Evolutionary conservation across 2,888 invertebrate genomes (phyloP).

Genomic region (Anodontia alba): DNA sequence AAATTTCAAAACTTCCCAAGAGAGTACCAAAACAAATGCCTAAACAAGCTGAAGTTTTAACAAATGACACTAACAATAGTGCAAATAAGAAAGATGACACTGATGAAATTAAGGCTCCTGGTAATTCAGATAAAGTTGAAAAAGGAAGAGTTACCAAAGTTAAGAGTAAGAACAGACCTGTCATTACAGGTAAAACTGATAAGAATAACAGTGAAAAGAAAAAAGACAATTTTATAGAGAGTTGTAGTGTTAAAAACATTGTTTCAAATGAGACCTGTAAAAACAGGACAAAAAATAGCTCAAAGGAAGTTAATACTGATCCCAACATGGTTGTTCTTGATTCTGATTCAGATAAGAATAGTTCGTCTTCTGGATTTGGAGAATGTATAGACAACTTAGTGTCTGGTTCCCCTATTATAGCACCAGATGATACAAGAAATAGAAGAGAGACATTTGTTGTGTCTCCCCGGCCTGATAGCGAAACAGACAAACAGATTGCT

Average conservation of each 20-base stretch:
- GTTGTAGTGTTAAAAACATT: background rate
- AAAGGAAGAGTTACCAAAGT: background rate
- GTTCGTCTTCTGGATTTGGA: slow-evolving; percentile 40
- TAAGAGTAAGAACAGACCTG: background rate
- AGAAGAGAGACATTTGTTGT: background rate
- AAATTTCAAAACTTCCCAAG: slow-evolving; percentile 33
- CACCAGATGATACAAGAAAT: background rate
- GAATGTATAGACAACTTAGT: slow-evolving; percentile 36
- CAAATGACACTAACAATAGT: background rate
- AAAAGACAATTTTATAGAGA: background rate
- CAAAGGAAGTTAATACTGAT: background rate
- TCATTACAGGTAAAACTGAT: background rate
- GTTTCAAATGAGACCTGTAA: background rate
- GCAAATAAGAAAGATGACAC: background rate
- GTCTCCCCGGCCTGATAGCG: background rate
- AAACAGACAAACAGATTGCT: background rate
- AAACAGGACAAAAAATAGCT: background rate
- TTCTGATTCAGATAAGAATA: background rate
- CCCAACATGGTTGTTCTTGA: background rate
- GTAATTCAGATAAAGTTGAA: background rate
- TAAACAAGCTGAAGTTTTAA: background rate
- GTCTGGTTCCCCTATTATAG: slow-evolving; percentile 42
- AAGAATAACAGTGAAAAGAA: slow-evolving; percentile 1
- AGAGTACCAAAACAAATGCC: slow-evolving; percentile 25
- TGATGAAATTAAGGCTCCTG: no score